Conservation (phyloP, 2,888 invertebrate genomes). For the Lycia hirtaria region DNA sequence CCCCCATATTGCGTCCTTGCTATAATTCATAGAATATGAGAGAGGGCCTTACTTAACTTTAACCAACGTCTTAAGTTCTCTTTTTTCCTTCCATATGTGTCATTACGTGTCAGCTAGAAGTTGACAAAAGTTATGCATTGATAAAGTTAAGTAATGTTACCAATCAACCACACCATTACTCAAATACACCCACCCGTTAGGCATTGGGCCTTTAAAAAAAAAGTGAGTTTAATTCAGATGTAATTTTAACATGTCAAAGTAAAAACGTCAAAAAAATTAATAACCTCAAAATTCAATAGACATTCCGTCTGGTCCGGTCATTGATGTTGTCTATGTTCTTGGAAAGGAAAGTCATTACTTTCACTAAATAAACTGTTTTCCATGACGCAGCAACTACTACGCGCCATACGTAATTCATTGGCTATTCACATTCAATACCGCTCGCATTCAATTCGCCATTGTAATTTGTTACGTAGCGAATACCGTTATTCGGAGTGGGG, state of each 20-base stretch:
- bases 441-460: conserved; percentile 72
- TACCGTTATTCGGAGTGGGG: conserved; percentile 83
- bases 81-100: no score
- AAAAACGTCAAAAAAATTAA: conserved; percentile 30
- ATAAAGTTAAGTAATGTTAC: no score
- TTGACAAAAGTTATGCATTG: no score
- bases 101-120: no score
- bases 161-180: no score
- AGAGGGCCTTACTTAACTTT: no score
- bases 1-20: no score
- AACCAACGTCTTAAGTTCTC: no score
- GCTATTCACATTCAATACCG: conserved; percentile 64
- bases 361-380: conserved; percentile 55
- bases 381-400: conserved; percentile 79
- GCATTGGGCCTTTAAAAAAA: no score
- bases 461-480: conserved; percentile 77
- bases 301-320: conserved; percentile 12
- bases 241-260: neutral
- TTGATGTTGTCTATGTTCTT: conserved; percentile 28
- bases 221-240: no score
- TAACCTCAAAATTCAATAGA: conserved; percentile 53
- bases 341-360: conserved; percentile 36
- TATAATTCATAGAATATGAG: no score
- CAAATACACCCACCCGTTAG: no score
- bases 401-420: conserved; percentile 73